Conservation (phyloP, 2,797 vertebrate species). For the Schizothorax lantsangensis region DNA sequence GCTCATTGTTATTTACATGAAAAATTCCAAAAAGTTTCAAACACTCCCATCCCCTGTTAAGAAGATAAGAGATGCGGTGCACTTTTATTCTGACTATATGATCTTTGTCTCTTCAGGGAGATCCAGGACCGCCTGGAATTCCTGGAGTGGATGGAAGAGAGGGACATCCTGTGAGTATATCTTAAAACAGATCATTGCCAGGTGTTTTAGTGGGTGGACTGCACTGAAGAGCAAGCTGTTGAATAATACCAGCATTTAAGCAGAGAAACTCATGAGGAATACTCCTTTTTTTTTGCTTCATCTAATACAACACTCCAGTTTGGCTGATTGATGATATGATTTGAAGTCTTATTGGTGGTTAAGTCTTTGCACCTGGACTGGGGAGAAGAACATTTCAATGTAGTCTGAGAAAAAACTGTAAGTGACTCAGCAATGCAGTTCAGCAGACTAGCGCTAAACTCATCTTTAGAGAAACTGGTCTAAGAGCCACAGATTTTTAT, state of each 20-base stretch:
- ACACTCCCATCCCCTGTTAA: background rate
- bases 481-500: conserved; percentile 22
- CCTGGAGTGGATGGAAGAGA: conserved; percentile 87
- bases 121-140: conserved; percentile 83
- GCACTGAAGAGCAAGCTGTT: background rate
- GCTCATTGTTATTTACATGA: background rate
- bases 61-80: background rate
- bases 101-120: conserved; percentile 81
- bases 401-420: conserved; percentile 1
- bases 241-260: conserved; percentile 7
- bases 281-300: background rate
- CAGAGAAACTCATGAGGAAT: background rate
- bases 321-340: conserved; percentile 13
- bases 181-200: conserved; percentile 21
- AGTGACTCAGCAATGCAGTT: conserved; percentile 37
- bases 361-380: conserved; percentile 3
- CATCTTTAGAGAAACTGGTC: background rate
- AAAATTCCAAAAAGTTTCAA: background rate
- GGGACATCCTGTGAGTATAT: conserved; percentile 88
- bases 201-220: background rate
- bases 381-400: background rate
- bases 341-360: conserved; percentile 1
- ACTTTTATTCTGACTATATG: background rate
- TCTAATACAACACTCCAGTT: background rate
- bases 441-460: background rate